Base-by-base conservation (phyloP, 2,888 invertebrate genomes). In the Myopa tessellatipennis region DNA sequence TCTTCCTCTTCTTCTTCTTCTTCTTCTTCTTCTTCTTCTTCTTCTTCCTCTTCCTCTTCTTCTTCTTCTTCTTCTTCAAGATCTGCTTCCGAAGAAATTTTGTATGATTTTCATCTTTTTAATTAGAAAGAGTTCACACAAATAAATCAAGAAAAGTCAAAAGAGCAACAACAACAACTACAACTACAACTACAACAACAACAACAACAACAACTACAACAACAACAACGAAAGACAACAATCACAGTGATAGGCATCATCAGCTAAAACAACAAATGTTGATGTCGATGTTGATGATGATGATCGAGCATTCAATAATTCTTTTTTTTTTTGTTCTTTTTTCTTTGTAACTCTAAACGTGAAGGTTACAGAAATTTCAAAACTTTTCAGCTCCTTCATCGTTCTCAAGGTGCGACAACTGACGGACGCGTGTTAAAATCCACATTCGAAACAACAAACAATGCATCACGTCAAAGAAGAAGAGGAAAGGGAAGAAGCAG, bases 381-480 rank as follows among this genome's bases (percentile, higher is more conserved):
- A 68, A 26, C 18, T 26, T 61, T 6, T n/a, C 18, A n/a, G 61
- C 26, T 10, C 61, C n/a, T 18, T 4, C 61, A 61, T 4, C 71
- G n/a, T 61, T 14, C 6, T 16, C 61, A 45, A 73, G 61, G 61
- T 73, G 73, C n/a, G 61, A 63, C 61, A 73, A 63, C 34, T 73
- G 10, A 45, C 73, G 34, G 16, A 38, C 61, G 61, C 61, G 73
- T 73, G 73, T 63, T 73, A 73, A 73, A 71, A 45, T 36, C 58
- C 58, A 74, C 58, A 58, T 55, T 36, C 55, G 8, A 63, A 16
- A 18, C 16, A 26, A 14, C 10, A 50, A 45, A 50, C 34, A 61
- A 40, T 18, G 18, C 6, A 40, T 12, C 63, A 61, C 50, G n/a
- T 16, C 60, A 10, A 61, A 70, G 60, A 26, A 67, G 14, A 74